These are phyloP conservation scores for Sterna hirundo DNA, from an alignment of 2,113 vertebrate genomes.

Conservation along the genomic window DNA sequence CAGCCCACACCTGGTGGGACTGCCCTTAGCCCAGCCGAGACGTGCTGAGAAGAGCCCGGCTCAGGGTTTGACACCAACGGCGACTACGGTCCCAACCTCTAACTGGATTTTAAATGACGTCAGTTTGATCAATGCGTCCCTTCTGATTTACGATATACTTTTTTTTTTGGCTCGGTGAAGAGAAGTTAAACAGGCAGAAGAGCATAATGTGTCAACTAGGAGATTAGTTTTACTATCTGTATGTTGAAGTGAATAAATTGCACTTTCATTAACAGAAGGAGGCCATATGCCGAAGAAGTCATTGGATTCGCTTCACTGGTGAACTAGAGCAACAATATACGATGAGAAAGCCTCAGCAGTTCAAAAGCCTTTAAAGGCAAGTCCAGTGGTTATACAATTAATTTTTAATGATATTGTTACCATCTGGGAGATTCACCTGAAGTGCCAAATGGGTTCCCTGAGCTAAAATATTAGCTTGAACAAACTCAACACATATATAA, in stretches of 20 bases:
- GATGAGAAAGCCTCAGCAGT: slow-evolving; percentile 70
- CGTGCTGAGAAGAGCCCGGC: neutral
- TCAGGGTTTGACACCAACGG: neutral
- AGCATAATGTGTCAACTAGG: slow-evolving; percentile 26
- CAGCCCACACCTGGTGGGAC: neutral
- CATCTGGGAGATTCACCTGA: slow-evolving; percentile 69
- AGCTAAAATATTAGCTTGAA: slow-evolving; percentile 53
- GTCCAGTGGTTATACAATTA: slow-evolving; percentile 72
- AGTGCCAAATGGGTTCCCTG: slow-evolving; percentile 49
- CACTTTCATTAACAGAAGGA: slow-evolving; percentile 54
- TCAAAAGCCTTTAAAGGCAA: slow-evolving; percentile 69
- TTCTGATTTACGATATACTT: neutral
- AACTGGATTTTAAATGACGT: neutral
- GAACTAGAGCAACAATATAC: slow-evolving; percentile 63
- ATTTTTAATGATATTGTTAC: slow-evolving; percentile 75
- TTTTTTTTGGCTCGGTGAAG: neutral
- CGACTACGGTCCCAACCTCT: neutral
- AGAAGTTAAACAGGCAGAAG: slow-evolving; percentile 17
- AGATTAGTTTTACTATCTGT: slow-evolving; percentile 30
- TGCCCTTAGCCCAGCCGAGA: neutral
- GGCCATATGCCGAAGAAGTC: slow-evolving; percentile 19
- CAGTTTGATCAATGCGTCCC: neutral
- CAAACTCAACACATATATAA: slow-evolving; percentile 32
- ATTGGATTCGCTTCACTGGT: slow-evolving; percentile 67
- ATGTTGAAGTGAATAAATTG: slow-evolving; percentile 49